A percentile compares a stretch with the other conserved stretches of the same genome.
These are phyloP conservation scores for Lycia hirtaria DNA, from an alignment of 2,888 invertebrate genomes.

Conservation along the genomic window DNA sequence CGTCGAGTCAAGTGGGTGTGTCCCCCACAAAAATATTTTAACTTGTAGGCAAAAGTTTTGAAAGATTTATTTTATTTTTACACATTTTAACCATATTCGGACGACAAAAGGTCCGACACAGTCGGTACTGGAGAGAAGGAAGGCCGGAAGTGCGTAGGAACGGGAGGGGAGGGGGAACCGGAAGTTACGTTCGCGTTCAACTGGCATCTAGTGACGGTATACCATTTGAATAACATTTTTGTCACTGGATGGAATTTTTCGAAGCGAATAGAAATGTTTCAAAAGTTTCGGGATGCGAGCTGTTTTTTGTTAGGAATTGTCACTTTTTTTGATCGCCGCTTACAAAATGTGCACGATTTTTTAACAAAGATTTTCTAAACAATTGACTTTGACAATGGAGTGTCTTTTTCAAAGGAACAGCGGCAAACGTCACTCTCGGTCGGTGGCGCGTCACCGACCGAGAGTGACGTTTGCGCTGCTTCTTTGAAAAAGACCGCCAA, in stretches of 20 bases:
- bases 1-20: too few relatives aligned
- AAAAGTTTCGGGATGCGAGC: background rate
- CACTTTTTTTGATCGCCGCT: background rate
- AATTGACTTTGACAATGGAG: too few relatives aligned
- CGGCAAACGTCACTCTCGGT: too few relatives aligned
- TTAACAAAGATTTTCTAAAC: background rate
- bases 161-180: conserved; percentile 27
- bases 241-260: conserved; percentile 22
- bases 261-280: conserved; percentile 24
- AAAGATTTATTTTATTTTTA: conserved; percentile 51
- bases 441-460: too few relatives aligned
- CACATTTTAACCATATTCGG: conserved; percentile 50
- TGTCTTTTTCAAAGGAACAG: too few relatives aligned
- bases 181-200: conserved; percentile 37
- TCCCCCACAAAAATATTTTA: too few relatives aligned
- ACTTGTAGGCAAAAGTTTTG: conserved; percentile 28
- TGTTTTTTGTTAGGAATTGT: background rate
- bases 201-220: conserved; percentile 37
- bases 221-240: conserved; percentile 38
- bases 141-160: conserved; percentile 23
- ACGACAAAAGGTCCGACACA: conserved; percentile 41
- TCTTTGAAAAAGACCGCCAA: too few relatives aligned
- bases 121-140: conserved; percentile 25
- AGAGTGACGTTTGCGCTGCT: too few relatives aligned
- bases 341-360: background rate